These are phyloP conservation scores for Pocillopora meandrina DNA, from an alignment of 92 coral and sea anemone species.

Conservation along the genomic window DNA sequence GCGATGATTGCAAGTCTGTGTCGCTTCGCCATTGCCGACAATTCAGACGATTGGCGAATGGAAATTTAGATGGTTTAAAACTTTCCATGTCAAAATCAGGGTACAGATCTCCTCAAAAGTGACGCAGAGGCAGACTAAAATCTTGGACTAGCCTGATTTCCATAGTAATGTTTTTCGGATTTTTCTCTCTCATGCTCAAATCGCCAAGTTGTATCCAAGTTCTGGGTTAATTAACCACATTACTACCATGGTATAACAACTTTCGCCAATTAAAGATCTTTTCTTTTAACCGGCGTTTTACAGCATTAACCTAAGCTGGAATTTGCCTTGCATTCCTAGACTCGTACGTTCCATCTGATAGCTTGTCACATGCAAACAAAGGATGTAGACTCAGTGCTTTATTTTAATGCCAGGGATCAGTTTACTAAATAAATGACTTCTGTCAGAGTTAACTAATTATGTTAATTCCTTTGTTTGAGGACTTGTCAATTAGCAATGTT, in stretches of 20 bases:
- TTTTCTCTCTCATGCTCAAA: constrained; percentile 2
- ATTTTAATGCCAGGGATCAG: constrained; percentile 6
- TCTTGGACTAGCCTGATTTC: constrained; percentile 12
- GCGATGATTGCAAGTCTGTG: constrained; percentile 32
- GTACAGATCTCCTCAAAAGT: not conserved
- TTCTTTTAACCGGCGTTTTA: not conserved
- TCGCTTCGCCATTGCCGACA: constrained; percentile 49
- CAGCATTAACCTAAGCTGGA: not conserved
- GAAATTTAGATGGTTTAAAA: constrained; percentile 15
- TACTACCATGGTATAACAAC: not conserved
- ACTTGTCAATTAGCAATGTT: constrained; percentile 15
- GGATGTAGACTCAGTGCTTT: constrained; percentile 6
- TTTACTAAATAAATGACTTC: constrained; percentile 20
- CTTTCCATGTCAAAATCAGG: constrained; percentile 23
- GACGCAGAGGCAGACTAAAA: not conserved
- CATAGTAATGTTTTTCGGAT: not conserved
- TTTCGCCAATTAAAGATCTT: not conserved
- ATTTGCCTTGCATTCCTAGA: not conserved
- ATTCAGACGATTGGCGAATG: not conserved
- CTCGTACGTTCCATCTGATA: not conserved
- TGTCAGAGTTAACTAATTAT: constrained; percentile 22
- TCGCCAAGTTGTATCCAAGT: not conserved
- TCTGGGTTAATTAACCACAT: not conserved
- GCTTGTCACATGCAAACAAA: not conserved
- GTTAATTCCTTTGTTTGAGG: constrained; percentile 31